Evolutionary conservation across 1,140 invertebrate species (phyloP).

Genomic region (Drosophila ohnishii): DNA sequence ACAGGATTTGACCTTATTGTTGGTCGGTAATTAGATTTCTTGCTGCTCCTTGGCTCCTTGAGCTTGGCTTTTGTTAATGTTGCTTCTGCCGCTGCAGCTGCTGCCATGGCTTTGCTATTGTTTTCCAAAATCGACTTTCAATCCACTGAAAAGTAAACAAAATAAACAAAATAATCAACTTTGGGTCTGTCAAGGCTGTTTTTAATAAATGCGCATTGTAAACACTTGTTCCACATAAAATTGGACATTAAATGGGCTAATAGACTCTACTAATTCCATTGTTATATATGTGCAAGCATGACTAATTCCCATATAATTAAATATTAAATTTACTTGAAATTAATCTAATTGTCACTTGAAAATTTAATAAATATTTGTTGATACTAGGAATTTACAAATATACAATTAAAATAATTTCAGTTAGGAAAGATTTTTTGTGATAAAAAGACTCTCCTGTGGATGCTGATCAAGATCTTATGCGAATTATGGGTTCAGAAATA

Average conservation of each 20-base stretch:
- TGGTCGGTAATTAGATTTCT: conserved; percentile 53
- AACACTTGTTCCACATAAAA: neutral
- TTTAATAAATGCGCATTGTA: neutral
- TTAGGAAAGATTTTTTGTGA: no score
- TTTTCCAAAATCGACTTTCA: conserved; percentile 5
- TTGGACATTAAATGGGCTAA: neutral
- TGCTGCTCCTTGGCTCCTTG: conserved; percentile 7
- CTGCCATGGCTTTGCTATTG: conserved; percentile 12
- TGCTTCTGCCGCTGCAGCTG: neutral
- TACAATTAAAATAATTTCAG: no score
- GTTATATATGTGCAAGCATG: neutral
- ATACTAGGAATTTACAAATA: no score
- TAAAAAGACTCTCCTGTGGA: no score
- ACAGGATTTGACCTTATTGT: no score
- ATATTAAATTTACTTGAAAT: neutral
- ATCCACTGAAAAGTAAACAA: conserved; percentile 16
- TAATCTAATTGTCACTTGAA: no score
- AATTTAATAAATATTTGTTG: no score
- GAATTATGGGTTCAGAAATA: no score
- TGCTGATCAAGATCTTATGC: no score
- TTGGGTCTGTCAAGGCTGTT: neutral
- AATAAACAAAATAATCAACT: neutral
- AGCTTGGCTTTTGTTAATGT: conserved; percentile 15
- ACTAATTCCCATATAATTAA: neutral
- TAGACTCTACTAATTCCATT: neutral